Base-by-base conservation (phyloP, 1,140 invertebrate genomes). In the Hypothenemus hampei region DNA sequence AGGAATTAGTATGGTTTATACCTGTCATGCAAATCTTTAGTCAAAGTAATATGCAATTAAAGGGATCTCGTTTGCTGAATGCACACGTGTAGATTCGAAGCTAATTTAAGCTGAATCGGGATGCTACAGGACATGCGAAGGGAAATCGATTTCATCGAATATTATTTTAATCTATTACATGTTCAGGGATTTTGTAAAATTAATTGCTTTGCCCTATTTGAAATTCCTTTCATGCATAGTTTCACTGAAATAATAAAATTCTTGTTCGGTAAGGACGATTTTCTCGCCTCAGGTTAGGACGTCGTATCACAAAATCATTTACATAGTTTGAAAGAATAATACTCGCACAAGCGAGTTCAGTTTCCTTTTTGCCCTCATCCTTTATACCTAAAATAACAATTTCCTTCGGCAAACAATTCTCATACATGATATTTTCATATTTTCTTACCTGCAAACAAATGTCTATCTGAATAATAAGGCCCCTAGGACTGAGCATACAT, bases 11-110 rank as follows among this genome's bases (percentile, higher is more conserved):
- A 39, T 41, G 48, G 57, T 40, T 21, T 47, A 44, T 56, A 56
- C 58, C 58, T 60, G 57, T 51, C 31, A 60, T 45, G 55, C 44
- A 55, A 50, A 56, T 59, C 52, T 49, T 51, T 59, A 44, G 54
- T 57, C 57, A 58, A 56, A 60, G 58, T 63, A 58, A 58, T 63
- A 63, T 63, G 60, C 59, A 63, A 63, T 63, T 62, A 60, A 40
- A 18, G 53, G 53, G 33, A 29, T 11, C 33, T 53, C 50, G 24
- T 19, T 44, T 18, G 39, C 24, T 40, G 20, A 45, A 33, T 53
- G 29, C 37, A 43, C 41, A 24, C 40, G 36, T 37, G 35, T 46
- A 43, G 24, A 5, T 53, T 31, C 50, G 31, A 7, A 19, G 35
- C 39, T 59, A 58, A 61, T 58, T 46, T 43, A 11, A 48, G 22